phyloP scores from a whole-genome alignment of 2,113 vertebrate genomes.

The Cavia porcellus region DNA sequence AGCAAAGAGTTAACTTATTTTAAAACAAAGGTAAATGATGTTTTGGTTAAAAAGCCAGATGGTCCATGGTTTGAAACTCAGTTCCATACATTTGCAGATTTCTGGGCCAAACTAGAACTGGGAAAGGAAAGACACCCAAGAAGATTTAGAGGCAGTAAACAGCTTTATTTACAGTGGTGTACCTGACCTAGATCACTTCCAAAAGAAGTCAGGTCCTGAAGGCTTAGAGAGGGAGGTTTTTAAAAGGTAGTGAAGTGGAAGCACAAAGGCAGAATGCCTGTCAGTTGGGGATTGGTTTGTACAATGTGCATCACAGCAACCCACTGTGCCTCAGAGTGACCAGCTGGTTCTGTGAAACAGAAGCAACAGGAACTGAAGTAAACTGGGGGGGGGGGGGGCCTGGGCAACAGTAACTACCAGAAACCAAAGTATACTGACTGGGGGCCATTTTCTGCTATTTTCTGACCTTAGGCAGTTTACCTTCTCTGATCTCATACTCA shows the following conservation, averaged over 20 bases:
- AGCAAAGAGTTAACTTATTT: background rate
- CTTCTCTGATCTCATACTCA: background rate
- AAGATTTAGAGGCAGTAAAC: background rate
- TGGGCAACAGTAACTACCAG: background rate
- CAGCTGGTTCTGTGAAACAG: background rate
- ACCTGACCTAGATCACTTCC: background rate
- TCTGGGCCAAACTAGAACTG: background rate
- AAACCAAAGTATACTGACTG: background rate
- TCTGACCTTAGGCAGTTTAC: background rate
- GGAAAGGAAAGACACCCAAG: background rate
- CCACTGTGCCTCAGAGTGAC: background rate
- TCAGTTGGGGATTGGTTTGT: background rate
- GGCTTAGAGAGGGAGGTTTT: background rate
- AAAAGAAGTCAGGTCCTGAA: background rate
- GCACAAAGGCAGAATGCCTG: background rate
- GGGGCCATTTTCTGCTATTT: background rate
- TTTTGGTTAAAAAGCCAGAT: background rate
- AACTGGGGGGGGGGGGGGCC: background rate
- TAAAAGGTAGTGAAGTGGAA: background rate
- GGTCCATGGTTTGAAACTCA: background rate
- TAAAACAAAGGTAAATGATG: slow-evolving; percentile 25
- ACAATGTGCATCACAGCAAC: background rate
- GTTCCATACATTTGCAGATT: background rate
- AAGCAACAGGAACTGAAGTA: background rate
- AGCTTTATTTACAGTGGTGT: background rate